These are phyloP conservation scores for Pseudomyrmex concolor DNA, from an alignment of 1,140 invertebrate genomes.

Conservation along the genomic window DNA sequence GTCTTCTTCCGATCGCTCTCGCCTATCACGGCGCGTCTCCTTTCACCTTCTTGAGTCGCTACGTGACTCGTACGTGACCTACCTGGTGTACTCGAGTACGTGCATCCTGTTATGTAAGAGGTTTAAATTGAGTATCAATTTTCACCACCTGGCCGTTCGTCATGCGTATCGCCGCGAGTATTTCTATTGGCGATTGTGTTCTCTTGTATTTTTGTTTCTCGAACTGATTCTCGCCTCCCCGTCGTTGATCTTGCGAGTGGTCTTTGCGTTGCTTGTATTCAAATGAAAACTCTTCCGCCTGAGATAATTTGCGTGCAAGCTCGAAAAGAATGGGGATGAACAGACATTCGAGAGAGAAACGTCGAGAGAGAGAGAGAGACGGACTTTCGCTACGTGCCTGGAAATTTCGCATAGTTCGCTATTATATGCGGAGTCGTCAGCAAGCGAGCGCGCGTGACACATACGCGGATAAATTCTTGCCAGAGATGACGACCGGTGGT, in stretches of 20 bases:
- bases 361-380: background rate
- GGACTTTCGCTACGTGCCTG: conserved; percentile 76
- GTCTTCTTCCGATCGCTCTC: conserved; percentile 48
- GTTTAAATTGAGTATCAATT: conserved; percentile 76
- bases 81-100: conserved; percentile 66
- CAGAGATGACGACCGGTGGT: conserved; percentile 34
- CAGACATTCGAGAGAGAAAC: too few species aligned
- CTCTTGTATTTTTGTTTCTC: background rate
- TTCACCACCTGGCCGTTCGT: conserved; percentile 56
- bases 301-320: too few species aligned
- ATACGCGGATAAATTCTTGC: conserved; percentile 55
- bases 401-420: conserved; percentile 76
- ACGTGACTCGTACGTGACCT: conserved; percentile 69
- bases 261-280: too few species aligned
- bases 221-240: background rate
- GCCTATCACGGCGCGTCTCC: conserved; percentile 66
- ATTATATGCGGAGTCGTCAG: conserved; percentile 70
- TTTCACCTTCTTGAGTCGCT: conserved; percentile 69
- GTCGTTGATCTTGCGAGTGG: too few species aligned
- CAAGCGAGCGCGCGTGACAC: conserved; percentile 40
- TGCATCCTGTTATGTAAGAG: conserved; percentile 75
- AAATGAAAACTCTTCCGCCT: too few species aligned
- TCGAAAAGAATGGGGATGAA: too few species aligned
- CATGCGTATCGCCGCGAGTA: conserved; percentile 5
- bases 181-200: background rate